Percentiles rank a stretch among this genome's conserved stretches.
phyloP scores from a whole-genome alignment of 2,113 vertebrate species.

The Psilopsiagon aurifrons region DNA sequence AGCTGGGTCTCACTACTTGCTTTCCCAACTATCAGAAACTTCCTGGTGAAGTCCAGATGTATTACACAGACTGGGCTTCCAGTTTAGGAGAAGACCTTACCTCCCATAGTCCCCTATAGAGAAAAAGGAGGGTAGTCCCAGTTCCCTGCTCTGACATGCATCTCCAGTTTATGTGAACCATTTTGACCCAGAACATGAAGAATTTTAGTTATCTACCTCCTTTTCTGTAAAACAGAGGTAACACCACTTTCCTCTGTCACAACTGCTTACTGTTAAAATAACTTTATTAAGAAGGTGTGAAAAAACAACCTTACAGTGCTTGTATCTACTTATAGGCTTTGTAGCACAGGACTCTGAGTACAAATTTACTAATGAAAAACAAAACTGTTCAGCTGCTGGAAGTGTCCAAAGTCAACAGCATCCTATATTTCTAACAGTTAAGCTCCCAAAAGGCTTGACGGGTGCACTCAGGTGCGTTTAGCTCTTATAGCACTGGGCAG shows the following conservation, averaged over 20 bases:
- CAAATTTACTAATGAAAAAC: not conserved
- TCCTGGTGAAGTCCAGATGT: not conserved
- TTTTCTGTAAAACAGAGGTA: not conserved
- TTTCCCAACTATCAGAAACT: not conserved
- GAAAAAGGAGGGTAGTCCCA: not conserved
- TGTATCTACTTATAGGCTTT: not conserved
- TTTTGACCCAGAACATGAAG: not conserved
- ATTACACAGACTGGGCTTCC: not conserved
- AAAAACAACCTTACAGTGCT: not conserved
- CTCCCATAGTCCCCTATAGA: not conserved
- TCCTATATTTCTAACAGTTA: not conserved
- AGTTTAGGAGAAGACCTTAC: not conserved
- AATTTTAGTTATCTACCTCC: not conserved
- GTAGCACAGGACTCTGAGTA: not conserved
- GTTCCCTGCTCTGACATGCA: not conserved
- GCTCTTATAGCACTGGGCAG: not conserved
- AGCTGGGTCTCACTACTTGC: not conserved
- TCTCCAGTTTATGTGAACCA: not conserved
- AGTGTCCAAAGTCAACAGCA: not conserved
- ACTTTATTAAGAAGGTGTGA: not conserved
- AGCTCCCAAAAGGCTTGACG: not conserved
- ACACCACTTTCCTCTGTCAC: not conserved
- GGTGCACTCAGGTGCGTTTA: not conserved
- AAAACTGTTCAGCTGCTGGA: not conserved
- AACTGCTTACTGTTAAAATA: not conserved